These are phyloP conservation scores for Scaptomyza cyrtandrae DNA, from an alignment of 2,888 invertebrate genomes.

Conservation along the genomic window DNA sequence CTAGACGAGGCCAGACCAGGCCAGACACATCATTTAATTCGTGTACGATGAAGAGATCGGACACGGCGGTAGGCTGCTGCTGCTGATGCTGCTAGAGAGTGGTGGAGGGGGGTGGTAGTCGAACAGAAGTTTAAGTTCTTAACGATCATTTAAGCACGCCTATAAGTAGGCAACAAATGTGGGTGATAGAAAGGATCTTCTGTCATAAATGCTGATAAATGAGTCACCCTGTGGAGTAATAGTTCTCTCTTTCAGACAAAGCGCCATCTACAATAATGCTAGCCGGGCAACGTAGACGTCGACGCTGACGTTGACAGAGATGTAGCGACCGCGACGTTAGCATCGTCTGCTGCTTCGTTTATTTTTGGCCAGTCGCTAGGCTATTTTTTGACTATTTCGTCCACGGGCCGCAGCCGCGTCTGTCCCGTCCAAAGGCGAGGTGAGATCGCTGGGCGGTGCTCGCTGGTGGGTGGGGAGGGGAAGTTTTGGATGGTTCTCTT, in stretches of 20 bases:
- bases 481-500: constrained; percentile 23
- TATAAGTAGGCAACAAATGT: constrained; percentile 56
- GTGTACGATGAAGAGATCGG: constrained; percentile 24
- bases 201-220: constrained; percentile 7
- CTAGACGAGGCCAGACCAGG: constrained; percentile 45
- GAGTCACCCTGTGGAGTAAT: constrained; percentile 29
- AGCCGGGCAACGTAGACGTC: constrained; percentile 7
- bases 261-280: background rate
- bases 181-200: too few species aligned
- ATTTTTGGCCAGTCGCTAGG: constrained; percentile 70
- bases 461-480: background rate
- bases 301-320: background rate
- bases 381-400: constrained; percentile 74
- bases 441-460: constrained; percentile 1
- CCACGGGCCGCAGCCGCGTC: constrained; percentile 56
- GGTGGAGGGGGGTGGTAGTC: background rate
- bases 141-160: constrained; percentile 30
- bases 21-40: constrained; percentile 58
- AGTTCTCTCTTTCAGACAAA: constrained; percentile 24
- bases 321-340: constrained; percentile 22
- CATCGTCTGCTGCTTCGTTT: constrained; percentile 64
- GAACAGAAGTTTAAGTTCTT: background rate
- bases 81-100: constrained; percentile 17
- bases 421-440: constrained; percentile 19
- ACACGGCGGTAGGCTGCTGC: constrained; percentile 33